phyloP scores from a whole-genome alignment of 2,797 vertebrate genomes.

The Bradypus variegatus region DNA sequence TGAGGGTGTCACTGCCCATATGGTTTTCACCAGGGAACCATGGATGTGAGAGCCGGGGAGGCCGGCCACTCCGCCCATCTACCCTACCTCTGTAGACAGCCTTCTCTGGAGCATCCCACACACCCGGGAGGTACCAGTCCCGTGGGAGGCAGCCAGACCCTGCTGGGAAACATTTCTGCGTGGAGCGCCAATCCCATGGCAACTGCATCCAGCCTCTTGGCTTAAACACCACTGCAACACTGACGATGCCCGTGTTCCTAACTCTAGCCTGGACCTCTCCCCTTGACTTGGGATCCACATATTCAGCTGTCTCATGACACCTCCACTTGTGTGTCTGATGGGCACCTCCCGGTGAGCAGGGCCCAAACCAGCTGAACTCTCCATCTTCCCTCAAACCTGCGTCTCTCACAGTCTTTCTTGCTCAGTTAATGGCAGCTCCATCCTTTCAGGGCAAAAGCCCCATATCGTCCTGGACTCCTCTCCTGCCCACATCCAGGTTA shows the following conservation, averaged over 20 bases:
- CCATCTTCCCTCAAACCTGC: background rate
- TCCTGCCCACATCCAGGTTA: background rate
- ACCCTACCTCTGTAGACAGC: background rate
- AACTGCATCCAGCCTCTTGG: background rate
- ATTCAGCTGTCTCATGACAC: background rate
- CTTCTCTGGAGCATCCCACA: background rate
- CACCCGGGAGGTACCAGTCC: background rate
- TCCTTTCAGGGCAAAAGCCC: background rate
- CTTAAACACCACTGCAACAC: background rate
- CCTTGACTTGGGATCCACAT: background rate
- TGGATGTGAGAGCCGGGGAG: rapidly evolving
- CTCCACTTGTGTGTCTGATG: background rate
- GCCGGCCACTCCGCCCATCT: background rate
- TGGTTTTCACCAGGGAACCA: background rate
- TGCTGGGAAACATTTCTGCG: background rate
- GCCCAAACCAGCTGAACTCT: background rate
- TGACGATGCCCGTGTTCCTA: background rate
- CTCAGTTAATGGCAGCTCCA: background rate
- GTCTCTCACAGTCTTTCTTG: background rate
- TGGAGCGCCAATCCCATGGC: background rate
- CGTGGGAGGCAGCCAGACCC: background rate
- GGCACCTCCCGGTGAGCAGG: background rate
- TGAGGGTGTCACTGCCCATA: rapidly evolving
- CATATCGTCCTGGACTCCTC: background rate
- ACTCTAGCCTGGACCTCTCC: background rate